Conservation (phyloP, 1,140 invertebrate species). For the Anastrepha ludens region DNA sequence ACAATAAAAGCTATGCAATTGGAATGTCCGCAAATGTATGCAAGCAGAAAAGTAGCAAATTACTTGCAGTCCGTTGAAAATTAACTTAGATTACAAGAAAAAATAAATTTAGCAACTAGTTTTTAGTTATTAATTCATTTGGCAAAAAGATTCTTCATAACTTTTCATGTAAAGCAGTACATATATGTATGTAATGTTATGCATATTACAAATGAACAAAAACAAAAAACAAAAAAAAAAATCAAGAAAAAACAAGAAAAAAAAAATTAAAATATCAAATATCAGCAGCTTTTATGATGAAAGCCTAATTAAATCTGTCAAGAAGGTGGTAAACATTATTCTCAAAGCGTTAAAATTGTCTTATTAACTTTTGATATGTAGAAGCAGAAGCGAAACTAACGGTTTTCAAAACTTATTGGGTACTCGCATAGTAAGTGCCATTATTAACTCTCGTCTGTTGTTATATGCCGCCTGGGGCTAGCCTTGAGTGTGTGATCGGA, state of each 20-base stretch:
- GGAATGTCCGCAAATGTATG: too few relatives aligned
- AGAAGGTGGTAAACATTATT: neutral
- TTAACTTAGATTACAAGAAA: constrained; percentile 2
- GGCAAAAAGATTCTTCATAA: constrained; percentile 74
- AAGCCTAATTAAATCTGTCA: constrained; percentile 10
- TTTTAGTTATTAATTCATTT: constrained; percentile 59
- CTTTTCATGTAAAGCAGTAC: constrained; percentile 60
- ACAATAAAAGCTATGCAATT: neutral
- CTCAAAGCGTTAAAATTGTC: constrained; percentile 23
- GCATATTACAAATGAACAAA: constrained; percentile 47
- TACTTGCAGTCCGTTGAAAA: neutral
- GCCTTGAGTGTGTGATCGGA: constrained; percentile 19
- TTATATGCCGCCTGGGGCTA: neutral
- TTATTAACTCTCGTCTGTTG: neutral
- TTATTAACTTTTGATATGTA: neutral
- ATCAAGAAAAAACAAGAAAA: constrained; percentile 30
- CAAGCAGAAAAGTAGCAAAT: too few relatives aligned
- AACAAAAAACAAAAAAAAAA: constrained; percentile 56
- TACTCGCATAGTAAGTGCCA: neutral
- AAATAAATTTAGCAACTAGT: constrained; percentile 15
- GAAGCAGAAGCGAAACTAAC: neutral
- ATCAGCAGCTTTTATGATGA: neutral
- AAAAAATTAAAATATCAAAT: constrained; percentile 37
- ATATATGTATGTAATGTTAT: constrained; percentile 58
- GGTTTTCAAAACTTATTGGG: neutral